Base-by-base conservation (phyloP, 1,140 invertebrate species). In the Aplysia californica region DNA sequence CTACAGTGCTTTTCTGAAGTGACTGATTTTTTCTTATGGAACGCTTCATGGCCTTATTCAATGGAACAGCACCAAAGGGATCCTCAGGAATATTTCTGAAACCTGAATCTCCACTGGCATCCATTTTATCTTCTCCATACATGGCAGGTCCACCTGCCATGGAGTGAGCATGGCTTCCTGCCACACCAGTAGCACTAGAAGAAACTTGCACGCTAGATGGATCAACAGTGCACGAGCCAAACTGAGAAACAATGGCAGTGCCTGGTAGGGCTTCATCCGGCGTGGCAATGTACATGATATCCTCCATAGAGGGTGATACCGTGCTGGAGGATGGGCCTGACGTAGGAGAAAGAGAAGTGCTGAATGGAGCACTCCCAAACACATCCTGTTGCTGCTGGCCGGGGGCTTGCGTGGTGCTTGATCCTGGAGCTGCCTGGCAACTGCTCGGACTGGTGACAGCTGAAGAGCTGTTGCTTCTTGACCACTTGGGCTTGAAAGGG, bases 311-410 rank as follows among this genome's bases (percentile, higher is more conserved):
- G 69, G 78, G 77, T 71, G 77, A 76, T 77, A 76, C 80, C 41
- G 79, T 78, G 77, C 67, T 83, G 58, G 79, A 82, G 18, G 79
- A 84, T 1, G 88, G 88, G 10, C 72, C 76, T 59, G 79, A 83
- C 56, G 73, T 76, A 23, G 79, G 78, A 10, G 76, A 81, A 35
- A 59, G 56, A 23, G 80, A 79, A 2, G 39, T 50, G 41, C 92
- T 92, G 80, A 95, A 95, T 1, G 94, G 94, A 2, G 94, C 94
- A 84, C 93, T 87, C 0, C 94, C 93, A 87, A 95, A 95, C 0
- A 95, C 93, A 86, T 95, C 94, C 35, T 58, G 36, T 67, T 80
- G 4, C 23, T 65, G 35, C 33, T 73, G 38, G 33, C 31, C n/a
- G n/a, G n/a, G n/a, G n/a, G n/a, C n/a, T n/a, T n/a, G n/a, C n/a